Evolutionary conservation across 2,113 vertebrate genomes (phyloP).

Genomic region (Chionis minor): DNA sequence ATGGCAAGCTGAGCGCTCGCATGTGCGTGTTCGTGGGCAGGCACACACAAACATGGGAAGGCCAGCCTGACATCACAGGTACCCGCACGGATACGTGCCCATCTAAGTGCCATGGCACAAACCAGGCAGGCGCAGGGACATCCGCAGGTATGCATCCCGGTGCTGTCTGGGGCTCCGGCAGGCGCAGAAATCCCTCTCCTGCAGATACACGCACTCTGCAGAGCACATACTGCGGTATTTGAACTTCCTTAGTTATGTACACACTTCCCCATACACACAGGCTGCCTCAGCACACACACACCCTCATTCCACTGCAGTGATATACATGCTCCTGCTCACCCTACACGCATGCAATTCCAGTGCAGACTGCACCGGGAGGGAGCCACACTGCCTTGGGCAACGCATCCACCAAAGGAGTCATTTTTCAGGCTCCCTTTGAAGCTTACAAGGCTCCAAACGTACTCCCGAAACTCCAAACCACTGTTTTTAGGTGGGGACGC

Average conservation of each 20-base stretch:
- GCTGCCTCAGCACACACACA: neutral
- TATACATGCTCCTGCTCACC: neutral
- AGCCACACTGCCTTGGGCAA: neutral
- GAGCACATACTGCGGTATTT: accelerated
- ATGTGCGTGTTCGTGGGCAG: accelerated
- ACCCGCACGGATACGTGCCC: accelerated
- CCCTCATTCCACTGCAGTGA: neutral
- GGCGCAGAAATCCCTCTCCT: neutral
- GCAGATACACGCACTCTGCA: neutral
- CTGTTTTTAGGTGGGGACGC: neutral
- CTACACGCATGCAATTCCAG: neutral
- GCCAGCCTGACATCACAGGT: neutral
- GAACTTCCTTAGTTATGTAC: neutral
- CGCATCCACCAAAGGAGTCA: accelerated
- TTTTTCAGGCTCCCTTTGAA: neutral
- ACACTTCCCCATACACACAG: neutral
- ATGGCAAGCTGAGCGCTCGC: neutral
- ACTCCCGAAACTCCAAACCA: neutral
- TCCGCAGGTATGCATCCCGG: accelerated
- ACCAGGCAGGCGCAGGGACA: accelerated
- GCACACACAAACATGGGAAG: accelerated
- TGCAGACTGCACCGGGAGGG: neutral
- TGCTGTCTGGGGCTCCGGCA: neutral
- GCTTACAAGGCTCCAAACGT: neutral
- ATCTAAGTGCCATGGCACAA: accelerated